Conservation (phyloP, 1,140 invertebrate species). For the Colletes latitarsis region DNA sequence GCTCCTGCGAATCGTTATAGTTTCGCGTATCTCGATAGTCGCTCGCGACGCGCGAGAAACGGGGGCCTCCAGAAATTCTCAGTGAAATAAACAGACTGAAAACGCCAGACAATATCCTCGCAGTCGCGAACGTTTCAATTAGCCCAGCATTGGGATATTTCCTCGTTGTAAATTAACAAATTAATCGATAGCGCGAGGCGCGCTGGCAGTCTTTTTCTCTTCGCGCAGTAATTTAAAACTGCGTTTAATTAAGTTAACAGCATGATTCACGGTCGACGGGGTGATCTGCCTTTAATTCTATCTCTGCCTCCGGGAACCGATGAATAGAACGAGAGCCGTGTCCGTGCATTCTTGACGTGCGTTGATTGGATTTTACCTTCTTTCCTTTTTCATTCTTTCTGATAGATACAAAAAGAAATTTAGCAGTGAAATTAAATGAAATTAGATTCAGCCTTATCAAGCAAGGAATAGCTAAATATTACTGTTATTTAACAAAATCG, state of each 20-base stretch:
- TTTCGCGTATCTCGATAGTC: constrained; percentile 3
- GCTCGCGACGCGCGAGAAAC: background rate
- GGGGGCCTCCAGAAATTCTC: background rate
- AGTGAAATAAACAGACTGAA: constrained; percentile 6
- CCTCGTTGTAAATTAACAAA: constrained; percentile 39
- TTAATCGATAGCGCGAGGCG: constrained; percentile 27
- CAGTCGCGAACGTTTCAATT: constrained; percentile 33
- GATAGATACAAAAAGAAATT: too few relatives aligned
- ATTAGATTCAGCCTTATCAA: too few relatives aligned
- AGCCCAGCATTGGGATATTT: constrained; percentile 24
- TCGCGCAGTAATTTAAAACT: constrained; percentile 28
- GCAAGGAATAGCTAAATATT: too few relatives aligned
- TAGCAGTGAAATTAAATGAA: too few relatives aligned
- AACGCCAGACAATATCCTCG: constrained; percentile 21
- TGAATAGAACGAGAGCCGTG: background rate
- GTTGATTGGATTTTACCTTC: too few relatives aligned
- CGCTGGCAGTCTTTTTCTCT: background rate
- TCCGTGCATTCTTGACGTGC: background rate
- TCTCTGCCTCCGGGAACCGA: background rate
- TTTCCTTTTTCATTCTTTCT: background rate
- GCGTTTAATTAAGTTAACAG: constrained; percentile 39
- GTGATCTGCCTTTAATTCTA: background rate
- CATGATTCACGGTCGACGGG: background rate
- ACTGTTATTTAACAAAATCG: too few relatives aligned
- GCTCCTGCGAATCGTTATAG: background rate